Evolutionary conservation across 2,797 vertebrate species (phyloP).

Genomic region (Intellagama lesueurii): DNA sequence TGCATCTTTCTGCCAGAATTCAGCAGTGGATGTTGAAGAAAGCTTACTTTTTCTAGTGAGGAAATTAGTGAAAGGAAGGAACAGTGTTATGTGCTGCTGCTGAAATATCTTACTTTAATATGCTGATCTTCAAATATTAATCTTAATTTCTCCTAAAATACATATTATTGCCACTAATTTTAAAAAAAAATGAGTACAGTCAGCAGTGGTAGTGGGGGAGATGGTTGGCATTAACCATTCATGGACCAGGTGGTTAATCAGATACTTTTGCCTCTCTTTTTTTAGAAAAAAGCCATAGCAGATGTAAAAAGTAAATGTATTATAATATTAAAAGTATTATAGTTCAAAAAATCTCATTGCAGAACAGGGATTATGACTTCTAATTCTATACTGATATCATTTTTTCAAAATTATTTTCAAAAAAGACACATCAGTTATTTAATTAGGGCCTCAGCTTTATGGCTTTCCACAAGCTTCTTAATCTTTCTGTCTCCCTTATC

Average conservation of each 20-base stretch:
- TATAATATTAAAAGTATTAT: too few species aligned
- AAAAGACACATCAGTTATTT: too few species aligned
- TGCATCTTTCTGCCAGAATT: constrained; percentile 27
- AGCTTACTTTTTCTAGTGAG: constrained; percentile 20
- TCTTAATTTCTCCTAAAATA: neutral
- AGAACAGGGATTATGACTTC: too few species aligned
- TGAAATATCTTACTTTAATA: constrained; percentile 54
- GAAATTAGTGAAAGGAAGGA: constrained; percentile 45
- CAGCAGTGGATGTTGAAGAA: constrained; percentile 43
- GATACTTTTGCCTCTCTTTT: too few species aligned
- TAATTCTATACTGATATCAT: too few species aligned
- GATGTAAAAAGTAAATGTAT: too few species aligned
- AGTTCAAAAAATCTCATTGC: too few species aligned
- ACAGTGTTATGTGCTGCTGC: neutral
- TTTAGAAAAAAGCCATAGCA: too few species aligned
- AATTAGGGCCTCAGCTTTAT: too few species aligned
- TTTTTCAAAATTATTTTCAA: too few species aligned
- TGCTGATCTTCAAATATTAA: constrained; percentile 30
- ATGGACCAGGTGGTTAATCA: neutral
- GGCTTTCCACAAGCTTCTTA: too few species aligned
- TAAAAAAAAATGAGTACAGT: neutral
- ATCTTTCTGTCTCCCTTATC: too few species aligned
- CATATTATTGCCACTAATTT: neutral
- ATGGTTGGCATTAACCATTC: neutral
- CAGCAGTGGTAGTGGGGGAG: neutral